These are phyloP conservation scores for Gallinago solitaria DNA, from an alignment of 2,797 vertebrate species.

Conservation along the genomic window DNA sequence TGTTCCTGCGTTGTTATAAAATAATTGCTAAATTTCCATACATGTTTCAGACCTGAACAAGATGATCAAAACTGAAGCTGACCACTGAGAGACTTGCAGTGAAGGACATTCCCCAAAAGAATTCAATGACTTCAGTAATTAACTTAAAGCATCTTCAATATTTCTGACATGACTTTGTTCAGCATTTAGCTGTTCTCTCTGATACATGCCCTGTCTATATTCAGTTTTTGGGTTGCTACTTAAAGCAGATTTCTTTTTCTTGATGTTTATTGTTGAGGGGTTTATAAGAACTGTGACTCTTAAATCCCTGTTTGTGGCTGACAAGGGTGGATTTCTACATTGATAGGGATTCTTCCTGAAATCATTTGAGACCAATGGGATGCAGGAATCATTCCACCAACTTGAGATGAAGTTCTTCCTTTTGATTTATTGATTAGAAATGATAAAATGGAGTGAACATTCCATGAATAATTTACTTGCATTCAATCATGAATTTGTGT, in stretches of 20 bases:
- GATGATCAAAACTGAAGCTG: background rate
- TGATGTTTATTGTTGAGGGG: background rate
- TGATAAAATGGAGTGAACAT: background rate
- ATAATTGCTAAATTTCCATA: background rate
- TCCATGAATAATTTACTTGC: background rate
- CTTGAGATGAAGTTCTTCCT: background rate
- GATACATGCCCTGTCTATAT: accelerated
- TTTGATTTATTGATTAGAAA: background rate
- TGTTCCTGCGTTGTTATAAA: background rate
- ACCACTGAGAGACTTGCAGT: background rate
- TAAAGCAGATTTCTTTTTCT: background rate
- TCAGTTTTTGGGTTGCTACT: background rate
- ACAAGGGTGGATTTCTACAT: background rate
- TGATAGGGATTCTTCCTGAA: background rate
- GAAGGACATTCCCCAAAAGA: background rate
- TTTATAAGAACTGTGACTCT: background rate
- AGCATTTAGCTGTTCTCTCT: background rate
- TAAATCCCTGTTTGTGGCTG: background rate
- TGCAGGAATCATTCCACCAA: background rate
- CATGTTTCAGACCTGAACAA: background rate
- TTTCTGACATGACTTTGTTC: background rate
- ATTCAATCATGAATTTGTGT: background rate
- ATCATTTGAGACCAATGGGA: accelerated
- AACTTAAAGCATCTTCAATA: background rate
- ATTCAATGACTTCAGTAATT: background rate